Conservation (phyloP, 2,888 invertebrate species). For the Eupithecia inturbata region DNA sequence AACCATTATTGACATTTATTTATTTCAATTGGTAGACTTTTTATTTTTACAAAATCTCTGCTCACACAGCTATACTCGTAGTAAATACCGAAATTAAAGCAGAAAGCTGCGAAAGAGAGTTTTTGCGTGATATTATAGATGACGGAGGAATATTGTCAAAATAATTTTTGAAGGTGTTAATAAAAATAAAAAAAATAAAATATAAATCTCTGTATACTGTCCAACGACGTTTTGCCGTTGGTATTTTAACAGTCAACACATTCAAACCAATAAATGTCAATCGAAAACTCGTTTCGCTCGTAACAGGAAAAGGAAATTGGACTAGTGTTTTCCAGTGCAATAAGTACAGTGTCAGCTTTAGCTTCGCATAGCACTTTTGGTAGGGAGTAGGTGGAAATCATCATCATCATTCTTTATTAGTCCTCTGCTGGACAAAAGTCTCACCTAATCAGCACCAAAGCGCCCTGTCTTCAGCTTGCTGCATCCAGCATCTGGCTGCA, state of each 20-base stretch:
- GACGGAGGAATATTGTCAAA: too few relatives aligned
- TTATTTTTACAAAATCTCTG: background rate
- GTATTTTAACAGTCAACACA: slow-evolving; percentile 7
- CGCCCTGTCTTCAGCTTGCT: too few relatives aligned
- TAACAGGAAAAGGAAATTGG: slow-evolving; percentile 26
- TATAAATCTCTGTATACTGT: background rate
- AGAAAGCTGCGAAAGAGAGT: too few relatives aligned
- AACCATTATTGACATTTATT: background rate
- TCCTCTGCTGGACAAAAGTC: too few relatives aligned
- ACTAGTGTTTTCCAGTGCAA: slow-evolving; percentile 16
- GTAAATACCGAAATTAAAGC: background rate
- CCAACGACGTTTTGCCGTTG: background rate
- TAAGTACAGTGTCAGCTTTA: background rate
- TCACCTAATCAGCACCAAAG: too few relatives aligned
- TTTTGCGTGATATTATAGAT: too few relatives aligned
- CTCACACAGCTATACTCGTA: background rate
- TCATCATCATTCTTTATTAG: too few relatives aligned
- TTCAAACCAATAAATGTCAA: slow-evolving; percentile 19
- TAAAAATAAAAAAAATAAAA: too few relatives aligned
- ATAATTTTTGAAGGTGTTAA: background rate
- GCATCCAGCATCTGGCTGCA: too few relatives aligned
- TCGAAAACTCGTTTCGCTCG: slow-evolving; percentile 14
- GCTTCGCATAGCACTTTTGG: background rate
- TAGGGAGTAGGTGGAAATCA: background rate
- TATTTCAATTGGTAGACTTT: background rate